Evolutionary conservation across 64 coral and sea anemone genomes (phyloP), one percentile per base, ranked within the genome.

Genomic region (Dendronephthya gigantea): DNA sequence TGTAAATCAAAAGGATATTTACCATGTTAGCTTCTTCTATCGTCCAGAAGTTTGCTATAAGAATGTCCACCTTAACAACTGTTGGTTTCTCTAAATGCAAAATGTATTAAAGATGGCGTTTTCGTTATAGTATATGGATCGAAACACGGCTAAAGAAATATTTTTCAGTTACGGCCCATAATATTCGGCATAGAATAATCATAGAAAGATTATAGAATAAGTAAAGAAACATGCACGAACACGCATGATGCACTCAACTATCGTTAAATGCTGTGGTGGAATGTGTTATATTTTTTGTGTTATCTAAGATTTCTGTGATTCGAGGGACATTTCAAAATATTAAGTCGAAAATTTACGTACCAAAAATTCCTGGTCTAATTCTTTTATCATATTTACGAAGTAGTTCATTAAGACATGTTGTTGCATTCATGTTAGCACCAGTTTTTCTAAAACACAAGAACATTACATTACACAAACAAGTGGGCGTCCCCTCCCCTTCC

Each of bases 11-110:
- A 37, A 9, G 2, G 69, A 37, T 15, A 76, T 39, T 79, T 79
- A 79, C 72, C 72, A 79, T 79, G 22, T 79, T 79, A 36, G 72
- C 72, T 19, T 79, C 72, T 79, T 79, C 72, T 79, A 79, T 79
- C 36, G 72, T 79, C 72, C 72, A 79, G 72, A 79, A 79, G 72
- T 79, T 79, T 29, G 72, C 72, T 39, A 79, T 39, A 39, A 79
- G 72, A 39, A 79, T 79, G 22, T 79, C 72, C 30, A 79, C 72
- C 15, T 79, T 36, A 16, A 79, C 72, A 79, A 79, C 32, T 34
- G 72, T 79, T 16, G 72, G 72, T 79, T 35, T 29, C 32, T 36
- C 72, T 79, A 34, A 79, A 79, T 12, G 31, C 22, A n/a, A 8
- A 79, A 79, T 79, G 36, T 23, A 79, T 33, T n/a, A 79, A 6